phyloP scores from a whole-genome alignment of 2,797 vertebrate genomes.

The Salmo trutta region DNA sequence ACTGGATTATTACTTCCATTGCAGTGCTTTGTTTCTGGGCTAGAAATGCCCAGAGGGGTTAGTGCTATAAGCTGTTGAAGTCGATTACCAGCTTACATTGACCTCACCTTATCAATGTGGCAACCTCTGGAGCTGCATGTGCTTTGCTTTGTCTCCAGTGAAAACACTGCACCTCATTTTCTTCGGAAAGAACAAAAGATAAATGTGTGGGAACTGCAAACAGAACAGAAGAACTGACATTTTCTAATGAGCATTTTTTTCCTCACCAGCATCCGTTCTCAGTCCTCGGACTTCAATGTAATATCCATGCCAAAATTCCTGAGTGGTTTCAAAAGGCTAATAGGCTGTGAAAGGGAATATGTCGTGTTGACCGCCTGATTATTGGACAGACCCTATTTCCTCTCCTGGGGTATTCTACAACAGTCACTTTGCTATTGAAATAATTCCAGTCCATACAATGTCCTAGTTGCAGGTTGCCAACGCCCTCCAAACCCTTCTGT shows the following conservation, averaged over 20 bases:
- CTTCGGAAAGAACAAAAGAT: conserved; percentile 39
- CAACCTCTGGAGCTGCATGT: conserved; percentile 48
- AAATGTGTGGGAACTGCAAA: conserved; percentile 30
- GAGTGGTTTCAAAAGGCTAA: conserved; percentile 1
- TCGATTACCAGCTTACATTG: conserved; percentile 59
- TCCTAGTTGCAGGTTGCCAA: too few species aligned
- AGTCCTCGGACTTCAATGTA: conserved; percentile 10
- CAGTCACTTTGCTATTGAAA: too few species aligned
- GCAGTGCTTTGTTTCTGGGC: conserved; percentile 49
- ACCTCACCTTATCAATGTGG: conserved; percentile 66
- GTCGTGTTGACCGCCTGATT: too few species aligned
- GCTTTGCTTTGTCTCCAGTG: conserved; percentile 51
- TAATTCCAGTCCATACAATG: too few species aligned
- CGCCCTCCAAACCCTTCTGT: too few species aligned
- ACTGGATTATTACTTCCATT: conserved; percentile 53
- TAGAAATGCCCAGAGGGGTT: conserved; percentile 46
- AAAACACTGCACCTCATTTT: conserved; percentile 50
- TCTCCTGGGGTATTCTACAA: too few species aligned
- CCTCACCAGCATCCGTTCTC: conserved; percentile 7
- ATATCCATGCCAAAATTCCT: neutral
- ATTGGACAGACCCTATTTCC: too few species aligned
- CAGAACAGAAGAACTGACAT: conserved; percentile 41
- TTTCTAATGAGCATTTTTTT: conserved; percentile 34
- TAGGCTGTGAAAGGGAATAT: too few species aligned
- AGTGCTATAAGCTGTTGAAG: conserved; percentile 61